Percentiles rank a stretch among this genome's conserved stretches.
These are phyloP conservation scores for Rhynchonycteris naso DNA, from an alignment of 2,797 vertebrate species.

Conservation along the genomic window DNA sequence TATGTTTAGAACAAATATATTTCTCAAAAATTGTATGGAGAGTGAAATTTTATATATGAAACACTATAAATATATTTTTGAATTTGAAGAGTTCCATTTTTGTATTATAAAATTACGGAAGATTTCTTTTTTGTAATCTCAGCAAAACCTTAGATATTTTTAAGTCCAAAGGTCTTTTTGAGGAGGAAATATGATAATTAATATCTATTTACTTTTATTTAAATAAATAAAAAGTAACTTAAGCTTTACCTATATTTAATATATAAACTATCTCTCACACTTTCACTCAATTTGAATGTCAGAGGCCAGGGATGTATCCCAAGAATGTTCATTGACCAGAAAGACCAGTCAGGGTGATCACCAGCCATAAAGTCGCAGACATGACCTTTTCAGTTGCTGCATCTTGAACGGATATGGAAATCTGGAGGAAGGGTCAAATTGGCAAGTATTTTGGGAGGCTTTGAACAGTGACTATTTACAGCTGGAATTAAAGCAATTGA, in stretches of 20 bases:
- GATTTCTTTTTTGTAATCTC: background rate
- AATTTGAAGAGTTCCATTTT: background rate
- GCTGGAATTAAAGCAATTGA: background rate
- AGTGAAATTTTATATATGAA: constrained; percentile 29
- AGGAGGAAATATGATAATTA: background rate
- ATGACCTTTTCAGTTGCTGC: background rate
- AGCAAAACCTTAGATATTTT: background rate
- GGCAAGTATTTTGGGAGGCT: background rate
- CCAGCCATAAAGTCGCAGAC: background rate
- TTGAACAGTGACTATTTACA: background rate
- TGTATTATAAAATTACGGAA: background rate
- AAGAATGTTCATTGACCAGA: background rate
- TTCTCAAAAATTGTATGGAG: constrained; percentile 1
- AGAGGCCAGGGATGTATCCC: background rate
- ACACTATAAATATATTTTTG: background rate
- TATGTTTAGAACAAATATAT: background rate
- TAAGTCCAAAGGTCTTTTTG: background rate
- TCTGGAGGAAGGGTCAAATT: background rate
- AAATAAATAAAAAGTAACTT: background rate
- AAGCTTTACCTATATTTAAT: background rate
- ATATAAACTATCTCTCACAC: background rate
- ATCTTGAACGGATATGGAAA: background rate
- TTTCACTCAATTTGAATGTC: background rate
- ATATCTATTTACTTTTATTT: constrained; percentile 27
- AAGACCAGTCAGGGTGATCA: background rate